Percentiles rank a stretch among this genome's conserved stretches.
phyloP scores from a whole-genome alignment of 2,888 invertebrate species.

The Zhuqinia jingwanae region DNA sequence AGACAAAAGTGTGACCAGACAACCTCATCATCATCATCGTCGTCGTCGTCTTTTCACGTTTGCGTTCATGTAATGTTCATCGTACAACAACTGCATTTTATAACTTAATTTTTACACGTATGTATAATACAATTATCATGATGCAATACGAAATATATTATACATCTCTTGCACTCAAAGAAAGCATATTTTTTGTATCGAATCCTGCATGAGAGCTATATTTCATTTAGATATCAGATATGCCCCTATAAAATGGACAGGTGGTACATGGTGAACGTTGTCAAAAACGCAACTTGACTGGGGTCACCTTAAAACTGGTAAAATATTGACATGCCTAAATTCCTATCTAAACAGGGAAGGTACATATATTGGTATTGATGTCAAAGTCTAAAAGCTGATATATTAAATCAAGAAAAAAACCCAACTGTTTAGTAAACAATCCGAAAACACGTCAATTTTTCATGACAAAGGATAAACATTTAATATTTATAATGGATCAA shows the following conservation, averaged over 20 bases:
- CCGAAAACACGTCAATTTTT: not conserved
- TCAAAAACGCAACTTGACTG: no score
- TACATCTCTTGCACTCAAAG: not conserved
- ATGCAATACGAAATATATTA: not conserved
- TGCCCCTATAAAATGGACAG: no score
- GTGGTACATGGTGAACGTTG: no score
- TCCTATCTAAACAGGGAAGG: no score
- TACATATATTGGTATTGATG: not conserved
- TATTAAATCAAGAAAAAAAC: no score
- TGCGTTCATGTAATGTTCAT: no score
- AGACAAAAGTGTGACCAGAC: conserved; percentile 32
- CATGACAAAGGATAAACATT: conserved; percentile 23
- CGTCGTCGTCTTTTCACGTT: no score
- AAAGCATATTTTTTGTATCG: not conserved
- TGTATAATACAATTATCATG: not conserved
- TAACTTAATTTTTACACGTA: no score
- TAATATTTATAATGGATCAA: conserved; percentile 29
- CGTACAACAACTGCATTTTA: no score
- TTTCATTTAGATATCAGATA: not conserved
- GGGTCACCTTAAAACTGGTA: no score
- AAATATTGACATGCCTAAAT: no score
- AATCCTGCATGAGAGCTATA: not conserved
- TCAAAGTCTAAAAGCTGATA: not conserved
- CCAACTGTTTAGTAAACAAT: not conserved
- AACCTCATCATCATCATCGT: conserved; percentile 30